A percentile compares a stretch with the other conserved stretches of the same genome.
Conservation (phyloP, 2,888 invertebrate species). For the Lochmaea capreae region DNA sequence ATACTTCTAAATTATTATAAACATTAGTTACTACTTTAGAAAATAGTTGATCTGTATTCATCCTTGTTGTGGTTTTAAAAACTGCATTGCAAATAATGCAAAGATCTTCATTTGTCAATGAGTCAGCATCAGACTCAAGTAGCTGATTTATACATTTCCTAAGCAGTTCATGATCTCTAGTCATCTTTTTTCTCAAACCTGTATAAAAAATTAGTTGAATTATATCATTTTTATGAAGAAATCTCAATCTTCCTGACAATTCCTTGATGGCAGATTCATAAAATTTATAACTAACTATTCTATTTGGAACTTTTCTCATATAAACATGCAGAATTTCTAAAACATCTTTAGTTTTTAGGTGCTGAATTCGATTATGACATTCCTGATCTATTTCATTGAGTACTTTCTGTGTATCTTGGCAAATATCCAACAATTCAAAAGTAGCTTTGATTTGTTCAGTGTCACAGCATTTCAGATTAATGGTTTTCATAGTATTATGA, state of each 20-base stretch:
- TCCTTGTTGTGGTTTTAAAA: slow-evolving; percentile 63
- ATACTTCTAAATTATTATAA: slow-evolving; percentile 58
- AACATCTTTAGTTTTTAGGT: slow-evolving; percentile 50
- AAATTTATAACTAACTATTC: slow-evolving; percentile 56
- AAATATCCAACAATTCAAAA: slow-evolving; percentile 42
- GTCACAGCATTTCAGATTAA: slow-evolving; percentile 32
- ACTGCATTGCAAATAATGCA: slow-evolving; percentile 63
- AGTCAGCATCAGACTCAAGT: slow-evolving; percentile 46
- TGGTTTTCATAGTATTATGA: slow-evolving; percentile 26
- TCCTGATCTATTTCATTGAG: slow-evolving; percentile 57
- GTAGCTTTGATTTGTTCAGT: slow-evolving; percentile 40
- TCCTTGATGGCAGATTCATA: slow-evolving; percentile 56
- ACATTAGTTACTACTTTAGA: slow-evolving; percentile 57
- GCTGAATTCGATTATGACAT: slow-evolving; percentile 55
- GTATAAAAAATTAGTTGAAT: slow-evolving; percentile 63
- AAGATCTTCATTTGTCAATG: slow-evolving; percentile 60
- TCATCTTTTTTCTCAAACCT: slow-evolving; percentile 59
- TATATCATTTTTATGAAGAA: slow-evolving; percentile 56
- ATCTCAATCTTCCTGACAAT: slow-evolving; percentile 49
- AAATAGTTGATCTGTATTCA: slow-evolving; percentile 56
- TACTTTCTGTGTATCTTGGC: slow-evolving; percentile 44
- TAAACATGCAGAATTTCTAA: slow-evolving; percentile 57
- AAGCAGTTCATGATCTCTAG: slow-evolving; percentile 53
- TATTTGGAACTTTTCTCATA: slow-evolving; percentile 57
- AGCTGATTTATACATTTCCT: slow-evolving; percentile 56